Base-by-base conservation (phyloP, 1,140 invertebrate genomes). In the Venturia canescens region DNA sequence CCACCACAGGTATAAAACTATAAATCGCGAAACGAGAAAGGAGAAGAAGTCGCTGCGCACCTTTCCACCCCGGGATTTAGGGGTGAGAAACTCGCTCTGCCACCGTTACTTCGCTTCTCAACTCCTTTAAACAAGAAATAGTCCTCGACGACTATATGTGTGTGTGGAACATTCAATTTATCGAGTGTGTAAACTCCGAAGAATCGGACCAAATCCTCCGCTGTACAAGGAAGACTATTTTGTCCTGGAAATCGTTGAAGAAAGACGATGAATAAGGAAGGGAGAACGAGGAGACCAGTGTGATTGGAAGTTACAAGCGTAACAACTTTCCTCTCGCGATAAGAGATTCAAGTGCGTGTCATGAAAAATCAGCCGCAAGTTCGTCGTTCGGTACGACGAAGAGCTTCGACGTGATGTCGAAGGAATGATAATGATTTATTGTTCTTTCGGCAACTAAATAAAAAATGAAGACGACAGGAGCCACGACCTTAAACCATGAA, bases 1-100 rank as follows among this genome's bases (percentile, higher is more conserved):
- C 23, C 53, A 76, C 83, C 83, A 79, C 86, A 87, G 86, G 87
- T 87, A 88, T 88, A 87, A 88, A 87, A 87, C 86, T 88, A 87
- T 88, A 88, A 88, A 88, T 87, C 81, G 60, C 60, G 86, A 81
- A 81, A 79, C 57, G n/a, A 79, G 81, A 71, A 75, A 85, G 48
- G 26, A 29, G n/a, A 29, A 74, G 38, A 57, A 74, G 48, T 72
- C 38, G 21, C 38, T 15, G n/a, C 7, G 87, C 82, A 83, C 82
- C 78, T 80, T 80, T 78, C 23, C 75, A 71, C 27, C 77, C 34
- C 67, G 26, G n/a, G 38, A n/a, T 66, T 23, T 23, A 29, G 29
- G 66, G 66, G 66, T 69, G 29, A 69, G 15, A 69, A 69, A 71
- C 48, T 71, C n/a, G n/a, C 67, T 72, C 31, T 18, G n/a, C 38